These are phyloP conservation scores for Melanostoma scalare DNA, from an alignment of 2,888 invertebrate species.

Conservation along the genomic window DNA sequence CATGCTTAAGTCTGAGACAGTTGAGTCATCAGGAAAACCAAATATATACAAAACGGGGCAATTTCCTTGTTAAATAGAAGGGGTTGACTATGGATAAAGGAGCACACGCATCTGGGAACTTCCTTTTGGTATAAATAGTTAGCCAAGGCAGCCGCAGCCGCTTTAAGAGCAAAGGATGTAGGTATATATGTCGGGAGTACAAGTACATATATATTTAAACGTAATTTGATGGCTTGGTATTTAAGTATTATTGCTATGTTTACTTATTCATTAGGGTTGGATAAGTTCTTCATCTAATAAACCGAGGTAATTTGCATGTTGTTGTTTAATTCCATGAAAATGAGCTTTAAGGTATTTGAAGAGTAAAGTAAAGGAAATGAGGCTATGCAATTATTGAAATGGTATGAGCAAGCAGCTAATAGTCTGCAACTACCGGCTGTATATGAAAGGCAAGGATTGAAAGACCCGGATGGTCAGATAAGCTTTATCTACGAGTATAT, in stretches of 20 bases:
- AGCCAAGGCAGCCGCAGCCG: background rate
- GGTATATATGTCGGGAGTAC: too few relatives aligned
- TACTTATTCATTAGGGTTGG: constrained; percentile 42
- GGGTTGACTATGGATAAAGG: constrained; percentile 29
- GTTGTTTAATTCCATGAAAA: constrained; percentile 10
- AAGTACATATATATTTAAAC: constrained; percentile 29
- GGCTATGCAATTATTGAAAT: background rate
- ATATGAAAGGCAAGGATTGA: too few relatives aligned
- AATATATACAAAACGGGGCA: constrained; percentile 54
- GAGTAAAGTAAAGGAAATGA: background rate
- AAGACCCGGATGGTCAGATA: too few relatives aligned
- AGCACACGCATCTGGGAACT: constrained; percentile 37
- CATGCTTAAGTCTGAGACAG: constrained; percentile 54
- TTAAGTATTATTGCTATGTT: constrained; percentile 41
- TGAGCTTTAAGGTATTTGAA: constrained; percentile 26
- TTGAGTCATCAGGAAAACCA: constrained; percentile 62
- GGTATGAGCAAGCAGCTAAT: background rate
- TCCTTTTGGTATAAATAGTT: constrained; percentile 12
- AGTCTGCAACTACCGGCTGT: background rate
- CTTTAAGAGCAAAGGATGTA: constrained; percentile 42
- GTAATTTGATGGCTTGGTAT: constrained; percentile 50
- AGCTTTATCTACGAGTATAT: too few relatives aligned
- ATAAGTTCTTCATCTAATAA: constrained; percentile 27
- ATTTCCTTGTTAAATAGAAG: constrained; percentile 60
- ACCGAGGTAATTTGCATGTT: constrained; percentile 29